Evolutionary conservation across 2,113 vertebrate genomes (phyloP), one percentile per base, ranked within the genome.

Genomic region (Apistogramma diplotaenia): DNA sequence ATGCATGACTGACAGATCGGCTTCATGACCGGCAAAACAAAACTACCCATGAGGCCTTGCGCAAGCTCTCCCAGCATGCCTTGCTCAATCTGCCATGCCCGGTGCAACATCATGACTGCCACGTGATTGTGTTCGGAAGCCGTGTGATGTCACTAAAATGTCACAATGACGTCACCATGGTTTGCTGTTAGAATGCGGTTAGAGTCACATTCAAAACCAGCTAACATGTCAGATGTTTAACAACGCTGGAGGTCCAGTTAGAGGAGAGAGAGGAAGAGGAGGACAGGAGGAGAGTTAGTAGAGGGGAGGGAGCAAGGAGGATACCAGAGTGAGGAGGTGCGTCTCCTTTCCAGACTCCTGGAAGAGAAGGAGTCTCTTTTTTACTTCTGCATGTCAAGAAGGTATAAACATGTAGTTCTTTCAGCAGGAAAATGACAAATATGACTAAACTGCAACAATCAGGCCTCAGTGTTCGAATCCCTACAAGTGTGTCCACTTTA

Each of bases 61-160:
- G 61, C 76, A 90, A 89, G 84, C 85, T 85, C 59, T 87, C 79
- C 85, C 85, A 92, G 80, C 91, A 92, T 95, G 95, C 94, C 86
- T 92, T 89, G 88, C 86, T 92, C 87, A 90, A 89, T 87, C 89
- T 77, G 86, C 90, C 93, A 89, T 94, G 94, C 92, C 91, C 15
- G 78, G 77, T 85, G 90, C 90, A 87, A 89, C 81, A 85, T 73
- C 81, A 85, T 75, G 78, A 90, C 84, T 87, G 81, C 79, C 84
- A 85, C 79, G 78, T 90, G 87, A 91, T 88, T 88, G 84, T 65
- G 86, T 83, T 70, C 83, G 84, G 87, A 93, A 92, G 82, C 86
- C 89, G 81, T 78, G 87, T 90, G 90, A 93, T 81, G 79, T 89
- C 89, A 90, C 85, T 74, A 57, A 56, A 25, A 85, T 82, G 83